Evolutionary conservation across 2,888 invertebrate species (phyloP), one percentile per base, ranked within the genome.

Genomic region (Agriopis leucophaearia): DNA sequence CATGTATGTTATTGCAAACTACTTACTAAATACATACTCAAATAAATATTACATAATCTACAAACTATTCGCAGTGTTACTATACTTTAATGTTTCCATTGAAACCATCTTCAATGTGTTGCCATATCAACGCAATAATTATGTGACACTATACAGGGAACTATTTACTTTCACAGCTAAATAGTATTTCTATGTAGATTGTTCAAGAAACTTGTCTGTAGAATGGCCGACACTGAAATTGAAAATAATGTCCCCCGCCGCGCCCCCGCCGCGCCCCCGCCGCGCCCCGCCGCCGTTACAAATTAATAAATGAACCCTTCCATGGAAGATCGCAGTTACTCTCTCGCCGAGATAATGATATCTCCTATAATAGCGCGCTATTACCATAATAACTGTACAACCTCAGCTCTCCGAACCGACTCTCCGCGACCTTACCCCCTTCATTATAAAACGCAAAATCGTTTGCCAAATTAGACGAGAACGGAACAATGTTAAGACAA

Each of bases 251-350:
- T 74, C 74, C 71, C 60, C 60, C 63, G n/a, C 15, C 15, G 15
- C n/a, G 6, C 45, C 55, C 59, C 61, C 63, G 47, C 52, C 66
- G 68, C n/a, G n/a, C 15, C n/a, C 8, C 45, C 55, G 61, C 61
- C 63, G 47, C 52, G 15, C n/a, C 8, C 45, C 55, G 61, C 61
- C 63, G 47, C 52, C 66, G 68, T 67, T 62, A 63, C 64, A 74
- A 79, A 81, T 83, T 82, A 82, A 82, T 82, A 80, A 84, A 85
- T 81, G 80, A 83, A 85, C 81, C 80, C 83, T 78, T 79, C 69
- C 67, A 56, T 35, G 45, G 61, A 73, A 82, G 79, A 81, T 81
- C 79, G 72, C 74, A 71, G 74, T 78, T 66, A 74, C 74, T 76
- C 71, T 47, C n/a, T n/a, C 71, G 70, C 75, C 66, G 67, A 81